Conservation (phyloP, 2,888 invertebrate genomes). For the Cabera pusaria region DNA sequence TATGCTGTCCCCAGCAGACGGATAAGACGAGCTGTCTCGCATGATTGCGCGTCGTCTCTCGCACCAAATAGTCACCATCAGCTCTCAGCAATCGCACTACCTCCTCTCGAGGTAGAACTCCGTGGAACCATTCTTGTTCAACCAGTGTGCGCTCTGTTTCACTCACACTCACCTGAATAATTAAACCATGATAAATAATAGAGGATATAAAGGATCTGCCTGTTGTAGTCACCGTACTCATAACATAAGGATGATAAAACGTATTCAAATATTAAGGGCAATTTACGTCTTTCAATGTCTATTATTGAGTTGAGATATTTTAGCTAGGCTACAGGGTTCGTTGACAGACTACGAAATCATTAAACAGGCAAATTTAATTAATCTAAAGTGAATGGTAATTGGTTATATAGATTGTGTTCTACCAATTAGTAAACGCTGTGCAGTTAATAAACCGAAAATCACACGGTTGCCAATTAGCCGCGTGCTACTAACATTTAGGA, state of each 20-base stretch:
- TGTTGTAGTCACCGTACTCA: too few relatives aligned
- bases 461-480: conserved; percentile 1
- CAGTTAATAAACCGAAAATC: conserved; percentile 12
- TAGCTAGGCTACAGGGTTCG: too few relatives aligned
- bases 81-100: conserved; percentile 95
- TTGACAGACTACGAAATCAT: too few relatives aligned
- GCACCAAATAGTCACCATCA: conserved; percentile 96
- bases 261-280: too few relatives aligned
- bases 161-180: conserved; percentile 68
- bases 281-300: too few relatives aligned
- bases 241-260: too few relatives aligned
- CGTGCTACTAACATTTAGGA: conserved; percentile 18
- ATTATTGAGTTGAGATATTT: too few relatives aligned
- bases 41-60: conserved; percentile 96
- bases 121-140: conserved; percentile 99
- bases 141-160: conserved; percentile 87
- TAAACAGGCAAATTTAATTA: too few relatives aligned
- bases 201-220: too few relatives aligned
- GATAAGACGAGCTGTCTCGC: conserved; percentile 96
- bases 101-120: conserved; percentile 97
- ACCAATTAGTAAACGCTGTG: conserved; percentile 9
- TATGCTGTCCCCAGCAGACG: conserved; percentile 97
- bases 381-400: too few relatives aligned
- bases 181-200: too few relatives aligned
- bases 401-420: too few relatives aligned